phyloP scores from a whole-genome alignment of 1,140 invertebrate genomes.

The Eriocheir sinensis region DNA sequence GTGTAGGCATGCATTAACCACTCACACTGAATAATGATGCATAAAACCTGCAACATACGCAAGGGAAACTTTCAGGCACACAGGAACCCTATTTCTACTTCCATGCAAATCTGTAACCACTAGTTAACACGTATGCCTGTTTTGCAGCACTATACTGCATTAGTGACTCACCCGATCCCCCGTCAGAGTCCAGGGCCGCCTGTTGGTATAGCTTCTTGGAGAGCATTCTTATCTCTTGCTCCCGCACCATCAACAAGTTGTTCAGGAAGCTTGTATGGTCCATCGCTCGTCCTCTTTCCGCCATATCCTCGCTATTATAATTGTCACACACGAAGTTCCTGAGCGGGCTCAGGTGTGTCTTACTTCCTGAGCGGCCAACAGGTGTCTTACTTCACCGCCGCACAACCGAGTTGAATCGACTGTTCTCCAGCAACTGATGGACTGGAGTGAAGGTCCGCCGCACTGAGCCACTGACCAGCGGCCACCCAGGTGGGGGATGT shows the following conservation, averaged over 20 bases:
- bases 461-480: no score
- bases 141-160: no score
- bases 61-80: no score
- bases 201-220: conserved; percentile 57
- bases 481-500: no score
- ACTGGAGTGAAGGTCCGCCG: not conserved
- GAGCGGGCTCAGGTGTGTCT: not conserved
- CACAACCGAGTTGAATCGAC: not conserved
- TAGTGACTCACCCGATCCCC: conserved; percentile 53
- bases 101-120: no score
- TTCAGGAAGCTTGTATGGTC: conserved; percentile 50
- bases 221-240: conserved; percentile 52
- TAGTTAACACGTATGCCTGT: no score
- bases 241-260: conserved; percentile 41
- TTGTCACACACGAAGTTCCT: not conserved
- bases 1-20: no score
- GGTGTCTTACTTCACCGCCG: not conserved
- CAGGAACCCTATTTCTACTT: no score
- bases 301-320: not conserved
- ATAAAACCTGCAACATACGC: no score
- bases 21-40: no score
- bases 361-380: no score
- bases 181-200: conserved; percentile 54
- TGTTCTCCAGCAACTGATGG: not conserved
- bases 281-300: not conserved